Evolutionary conservation across 1,140 invertebrate species (phyloP).

Genomic region (Leguminivora glycinivorella): DNA sequence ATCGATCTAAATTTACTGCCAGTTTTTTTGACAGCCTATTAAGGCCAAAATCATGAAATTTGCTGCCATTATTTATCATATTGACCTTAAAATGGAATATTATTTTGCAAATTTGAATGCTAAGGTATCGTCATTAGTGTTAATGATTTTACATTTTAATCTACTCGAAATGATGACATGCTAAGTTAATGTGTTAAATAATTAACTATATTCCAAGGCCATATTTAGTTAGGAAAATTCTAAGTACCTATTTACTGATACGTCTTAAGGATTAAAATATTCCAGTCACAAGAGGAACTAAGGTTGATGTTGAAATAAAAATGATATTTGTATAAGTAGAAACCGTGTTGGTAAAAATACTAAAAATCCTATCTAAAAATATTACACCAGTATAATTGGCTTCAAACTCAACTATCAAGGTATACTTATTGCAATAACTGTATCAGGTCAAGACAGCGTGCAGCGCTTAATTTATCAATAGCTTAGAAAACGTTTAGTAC

Average conservation of each 20-base stretch:
- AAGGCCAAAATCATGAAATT: conserved; percentile 27
- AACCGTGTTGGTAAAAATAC: background rate
- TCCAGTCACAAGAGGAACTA: background rate
- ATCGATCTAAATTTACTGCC: conserved; percentile 17
- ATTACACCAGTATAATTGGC: background rate
- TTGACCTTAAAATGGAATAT: conserved; percentile 11
- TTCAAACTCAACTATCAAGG: too few species aligned
- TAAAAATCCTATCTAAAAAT: background rate
- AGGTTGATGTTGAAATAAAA: background rate
- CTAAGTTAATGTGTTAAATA: conserved; percentile 1
- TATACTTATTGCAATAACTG: too few species aligned
- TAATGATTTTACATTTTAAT: conserved; percentile 1
- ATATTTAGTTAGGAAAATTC: background rate
- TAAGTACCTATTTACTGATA: background rate
- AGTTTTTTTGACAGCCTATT: conserved; percentile 13
- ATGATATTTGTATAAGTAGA: background rate
- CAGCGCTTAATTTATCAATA: background rate
- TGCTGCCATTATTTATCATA: background rate
- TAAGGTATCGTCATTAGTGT: conserved; percentile 10
- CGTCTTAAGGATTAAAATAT: background rate
- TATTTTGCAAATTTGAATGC: conserved; percentile 7
- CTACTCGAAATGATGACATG: background rate
- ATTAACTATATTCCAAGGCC: background rate
- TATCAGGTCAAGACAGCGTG: too few species aligned
- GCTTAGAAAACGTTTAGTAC: background rate